Evolutionary conservation across 2,797 vertebrate species (phyloP), one percentile per base, ranked within the genome.

Genomic region (Lutjanus argentimaculatus): DNA sequence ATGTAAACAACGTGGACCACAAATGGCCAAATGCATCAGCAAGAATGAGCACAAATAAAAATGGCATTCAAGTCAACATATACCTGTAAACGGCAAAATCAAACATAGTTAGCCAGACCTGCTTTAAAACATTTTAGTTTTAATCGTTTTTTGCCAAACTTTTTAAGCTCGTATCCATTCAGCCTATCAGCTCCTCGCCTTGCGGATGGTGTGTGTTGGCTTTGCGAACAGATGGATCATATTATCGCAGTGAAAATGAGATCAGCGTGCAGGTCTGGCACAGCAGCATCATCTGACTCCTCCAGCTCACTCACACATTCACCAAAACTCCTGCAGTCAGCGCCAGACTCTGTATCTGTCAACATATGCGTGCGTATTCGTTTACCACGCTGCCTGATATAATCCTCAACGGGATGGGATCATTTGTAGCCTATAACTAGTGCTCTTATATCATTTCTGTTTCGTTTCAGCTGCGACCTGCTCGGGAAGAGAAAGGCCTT

Each of bases 221-320:
- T 72, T 62, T 17, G 52, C 22, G 56, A 76, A 82, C 89, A 91
- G 45, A 86, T 84, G 86, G 83, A 81, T 87, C 79, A 63, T 42
- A 90, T 93, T 85, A 89, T 80, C 12, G 13, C 63, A 30, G 55
- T 42, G 67, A 17, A 82, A 74, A 90, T 80, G 11, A 70, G 63
- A 81, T 74, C 82, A 84, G 74, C 67, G 72, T 77, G 87, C 76
- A 85, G 67, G 45, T 75, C 42, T 85, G 67, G 45, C 73, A 30
- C 42, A 49, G 46, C 75, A 75, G 58, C 56, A 22, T 57, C 65
- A 13, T 6, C 3, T 13, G 46, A 58, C 46, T 43, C 36, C 42
- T 10, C 4, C 57, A 42, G 5, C 67, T 72, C 25, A 42, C 22
- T 11, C n/a, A 45, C 46, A 64, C 52, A 61, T 10, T 19, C 46